Evolutionary conservation across 2,797 vertebrate species (phyloP).

Genomic region (Pygocentrus nattereri): DNA sequence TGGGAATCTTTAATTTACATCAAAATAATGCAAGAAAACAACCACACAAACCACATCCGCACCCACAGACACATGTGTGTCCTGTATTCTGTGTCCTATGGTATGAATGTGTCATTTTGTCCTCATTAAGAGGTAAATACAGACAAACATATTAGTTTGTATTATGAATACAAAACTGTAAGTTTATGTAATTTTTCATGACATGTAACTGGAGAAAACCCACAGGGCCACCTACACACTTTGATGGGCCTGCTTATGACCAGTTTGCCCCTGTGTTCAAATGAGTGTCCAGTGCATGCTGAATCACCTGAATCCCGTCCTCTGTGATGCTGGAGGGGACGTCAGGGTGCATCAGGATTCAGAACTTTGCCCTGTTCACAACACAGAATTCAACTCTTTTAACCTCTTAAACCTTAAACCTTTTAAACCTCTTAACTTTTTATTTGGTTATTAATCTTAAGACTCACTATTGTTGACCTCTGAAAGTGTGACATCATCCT

Average conservation of each 20-base stretch:
- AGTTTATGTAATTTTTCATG: not conserved
- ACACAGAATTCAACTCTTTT: not conserved
- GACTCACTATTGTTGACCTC: not conserved
- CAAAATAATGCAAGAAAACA: too few species aligned
- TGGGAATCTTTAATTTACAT: too few species aligned
- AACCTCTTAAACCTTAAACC: not conserved
- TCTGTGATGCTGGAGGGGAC: constrained; percentile 1
- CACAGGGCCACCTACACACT: not conserved
- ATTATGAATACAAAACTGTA: not conserved
- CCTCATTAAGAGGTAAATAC: not conserved
- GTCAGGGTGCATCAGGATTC: not conserved
- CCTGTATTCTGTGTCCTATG: too few species aligned
- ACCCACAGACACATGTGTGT: not conserved
- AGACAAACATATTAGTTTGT: not conserved
- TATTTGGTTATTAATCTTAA: not conserved
- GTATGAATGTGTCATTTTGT: not conserved
- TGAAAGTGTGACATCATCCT: too few species aligned
- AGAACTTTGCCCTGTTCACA: not conserved
- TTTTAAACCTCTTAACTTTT: too few species aligned
- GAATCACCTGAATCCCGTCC: constrained; percentile 69
- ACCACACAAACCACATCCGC: too few species aligned
- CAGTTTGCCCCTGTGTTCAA: constrained; percentile 56
- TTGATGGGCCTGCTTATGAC: not conserved
- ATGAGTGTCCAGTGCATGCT: constrained; percentile 53
- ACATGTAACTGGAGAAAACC: not conserved